A percentile compares a stretch with the other conserved stretches of the same genome.
These are phyloP conservation scores for Neodontobutis hainanensis DNA, from an alignment of 2,113 vertebrate genomes.

Conservation along the genomic window DNA sequence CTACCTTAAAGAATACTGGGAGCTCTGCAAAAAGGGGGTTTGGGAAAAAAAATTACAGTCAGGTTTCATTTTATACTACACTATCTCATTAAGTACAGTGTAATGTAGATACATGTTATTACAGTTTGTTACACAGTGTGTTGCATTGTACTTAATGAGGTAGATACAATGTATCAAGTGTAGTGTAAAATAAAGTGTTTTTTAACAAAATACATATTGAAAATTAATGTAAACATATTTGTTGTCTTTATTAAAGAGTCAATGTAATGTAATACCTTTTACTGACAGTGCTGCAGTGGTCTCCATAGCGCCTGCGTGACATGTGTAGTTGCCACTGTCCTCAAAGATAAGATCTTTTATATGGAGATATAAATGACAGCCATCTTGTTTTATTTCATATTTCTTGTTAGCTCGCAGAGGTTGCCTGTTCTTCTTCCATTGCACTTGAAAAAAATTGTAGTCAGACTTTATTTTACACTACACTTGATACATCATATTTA, in stretches of 20 bases:
- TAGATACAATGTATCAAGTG: too few species aligned
- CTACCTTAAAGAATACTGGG: conserved; percentile 42
- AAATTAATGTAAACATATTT: too few species aligned
- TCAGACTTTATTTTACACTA: too few species aligned
- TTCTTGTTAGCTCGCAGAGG: conserved; percentile 40
- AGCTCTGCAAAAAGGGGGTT: conserved; percentile 33
- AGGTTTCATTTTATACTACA: too few species aligned
- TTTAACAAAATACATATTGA: too few species aligned
- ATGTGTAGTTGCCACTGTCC: conserved; percentile 60
- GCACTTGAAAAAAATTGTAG: conserved; percentile 33
- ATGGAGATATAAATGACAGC: conserved; percentile 40
- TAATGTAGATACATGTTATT: too few species aligned
- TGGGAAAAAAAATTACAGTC: neutral
- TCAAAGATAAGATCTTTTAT: conserved; percentile 48
- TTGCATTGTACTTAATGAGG: too few species aligned
- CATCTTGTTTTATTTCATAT: conserved; percentile 55
- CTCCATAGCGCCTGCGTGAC: conserved; percentile 45
- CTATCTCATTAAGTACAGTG: too few species aligned
- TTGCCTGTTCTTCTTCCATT: conserved; percentile 57
- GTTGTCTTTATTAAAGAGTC: neutral
- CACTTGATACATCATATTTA: too few species aligned
- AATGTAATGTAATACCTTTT: conserved; percentile 70
- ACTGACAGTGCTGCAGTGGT: conserved; percentile 58
- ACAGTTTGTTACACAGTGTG: too few species aligned
- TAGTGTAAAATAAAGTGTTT: too few species aligned